These are phyloP conservation scores for Probaryconus sp. DNA, from an alignment of 1,140 invertebrate species.

Conservation along the genomic window DNA sequence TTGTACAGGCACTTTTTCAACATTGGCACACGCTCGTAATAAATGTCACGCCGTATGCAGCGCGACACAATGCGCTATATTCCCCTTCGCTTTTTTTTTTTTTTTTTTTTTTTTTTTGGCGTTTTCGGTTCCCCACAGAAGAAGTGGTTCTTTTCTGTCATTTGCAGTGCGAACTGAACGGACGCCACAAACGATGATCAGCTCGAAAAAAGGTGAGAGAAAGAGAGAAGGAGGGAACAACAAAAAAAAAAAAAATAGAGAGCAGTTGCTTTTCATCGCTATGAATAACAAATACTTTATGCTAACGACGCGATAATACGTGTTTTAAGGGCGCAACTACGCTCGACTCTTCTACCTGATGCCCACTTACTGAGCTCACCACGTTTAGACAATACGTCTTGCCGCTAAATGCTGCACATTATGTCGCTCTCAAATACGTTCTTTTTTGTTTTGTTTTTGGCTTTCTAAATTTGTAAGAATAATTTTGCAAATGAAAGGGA, in stretches of 20 bases:
- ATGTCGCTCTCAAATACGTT: no score
- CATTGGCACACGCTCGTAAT: constrained; percentile 27
- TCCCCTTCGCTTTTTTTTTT: constrained; percentile 2
- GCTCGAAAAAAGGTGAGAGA: no score
- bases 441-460: no score
- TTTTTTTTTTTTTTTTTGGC: no score
- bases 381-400: no score
- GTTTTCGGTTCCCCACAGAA: background rate
- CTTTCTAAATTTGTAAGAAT: no score
- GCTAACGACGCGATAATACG: constrained; percentile 19
- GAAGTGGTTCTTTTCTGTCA: constrained; percentile 44
- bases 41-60: constrained; percentile 24
- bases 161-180: background rate
- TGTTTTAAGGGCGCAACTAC: background rate
- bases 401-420: no score
- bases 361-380: no score
- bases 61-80: constrained; percentile 10
- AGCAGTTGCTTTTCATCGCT: constrained; percentile 6
- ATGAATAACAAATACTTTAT: constrained; percentile 37
- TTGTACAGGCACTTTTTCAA: constrained; percentile 16
- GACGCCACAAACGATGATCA: constrained; percentile 7
- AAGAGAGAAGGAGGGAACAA: no score
- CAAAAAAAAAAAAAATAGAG: no score
- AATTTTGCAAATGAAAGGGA: no score
- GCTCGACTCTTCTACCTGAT: no score